Evolutionary conservation across 2,797 vertebrate species (phyloP).

Genomic region (Tamandua tetradactyla): DNA sequence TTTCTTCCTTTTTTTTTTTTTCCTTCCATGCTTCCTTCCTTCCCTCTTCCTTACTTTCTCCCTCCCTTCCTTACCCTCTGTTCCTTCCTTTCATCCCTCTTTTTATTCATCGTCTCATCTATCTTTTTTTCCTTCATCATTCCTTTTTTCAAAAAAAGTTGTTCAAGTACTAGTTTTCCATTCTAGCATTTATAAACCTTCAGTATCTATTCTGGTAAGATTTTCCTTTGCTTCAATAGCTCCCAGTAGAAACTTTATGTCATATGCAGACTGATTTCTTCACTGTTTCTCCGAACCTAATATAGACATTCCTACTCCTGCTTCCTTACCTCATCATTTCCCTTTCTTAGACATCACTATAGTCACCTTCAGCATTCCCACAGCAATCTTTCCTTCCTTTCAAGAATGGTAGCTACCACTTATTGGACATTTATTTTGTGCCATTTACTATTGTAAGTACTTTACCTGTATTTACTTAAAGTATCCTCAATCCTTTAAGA

Average conservation of each 20-base stretch:
- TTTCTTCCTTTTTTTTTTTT: not conserved
- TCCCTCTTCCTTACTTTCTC: rapidly evolving
- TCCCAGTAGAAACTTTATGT: not conserved
- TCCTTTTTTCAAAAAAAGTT: not conserved
- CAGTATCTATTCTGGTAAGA: not conserved
- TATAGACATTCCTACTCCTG: not conserved
- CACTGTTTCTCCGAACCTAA: not conserved
- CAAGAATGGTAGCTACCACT: not conserved
- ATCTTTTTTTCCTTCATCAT: not conserved
- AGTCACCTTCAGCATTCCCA: not conserved
- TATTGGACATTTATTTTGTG: not conserved
- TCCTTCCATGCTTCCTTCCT: rapidly evolving
- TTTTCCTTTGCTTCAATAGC: not conserved
- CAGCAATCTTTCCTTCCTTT: not conserved
- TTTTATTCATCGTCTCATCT: not conserved
- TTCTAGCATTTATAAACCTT: not conserved
- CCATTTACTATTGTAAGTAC: not conserved
- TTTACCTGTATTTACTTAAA: not conserved
- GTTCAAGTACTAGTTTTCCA: not conserved
- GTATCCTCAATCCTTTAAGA: not conserved
- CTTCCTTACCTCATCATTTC: not conserved
- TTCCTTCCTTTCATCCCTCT: not conserved
- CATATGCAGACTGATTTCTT: not conserved
- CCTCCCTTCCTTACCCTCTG: not conserved
- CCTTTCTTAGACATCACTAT: not conserved